phyloP scores from a whole-genome alignment of 2,888 invertebrate genomes.

The Cheilosia impressa region DNA sequence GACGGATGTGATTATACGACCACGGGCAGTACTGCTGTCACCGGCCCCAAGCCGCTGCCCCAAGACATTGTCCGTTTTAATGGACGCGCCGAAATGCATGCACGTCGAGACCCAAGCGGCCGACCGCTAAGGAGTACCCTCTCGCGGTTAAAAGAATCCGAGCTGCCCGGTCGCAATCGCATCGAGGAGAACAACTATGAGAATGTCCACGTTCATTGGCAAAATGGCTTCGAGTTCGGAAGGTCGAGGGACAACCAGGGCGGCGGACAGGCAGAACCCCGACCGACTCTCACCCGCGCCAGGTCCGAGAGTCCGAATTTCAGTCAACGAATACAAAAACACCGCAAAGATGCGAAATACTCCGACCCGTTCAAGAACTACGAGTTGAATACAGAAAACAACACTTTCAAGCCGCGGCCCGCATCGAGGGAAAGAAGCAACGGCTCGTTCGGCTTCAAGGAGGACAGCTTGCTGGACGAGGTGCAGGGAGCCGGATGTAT shows the following conservation, averaged over 20 bases:
- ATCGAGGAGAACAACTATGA: constrained; percentile 83
- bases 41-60: constrained; percentile 80
- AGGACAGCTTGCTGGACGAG: constrained; percentile 50
- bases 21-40: constrained; percentile 78
- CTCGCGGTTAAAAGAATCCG: constrained; percentile 80
- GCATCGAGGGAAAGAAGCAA: constrained; percentile 45
- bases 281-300: constrained; percentile 80
- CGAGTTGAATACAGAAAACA: constrained; percentile 82
- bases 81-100: constrained; percentile 79
- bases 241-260: constrained; percentile 80
- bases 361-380: constrained; percentile 82
- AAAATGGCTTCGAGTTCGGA: constrained; percentile 83
- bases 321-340: constrained; percentile 77
- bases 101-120: constrained; percentile 78
- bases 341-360: constrained; percentile 77
- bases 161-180: constrained; percentile 77
- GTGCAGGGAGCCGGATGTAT: constrained; percentile 29
- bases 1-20: constrained; percentile 81
- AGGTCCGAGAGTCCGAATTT: constrained; percentile 83
- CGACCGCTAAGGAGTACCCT: constrained; percentile 81
- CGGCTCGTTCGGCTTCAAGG: constrained; percentile 48
- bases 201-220: constrained; percentile 83
- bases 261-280: constrained; percentile 71
- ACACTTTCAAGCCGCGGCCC: constrained; percentile 80
- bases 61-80: constrained; percentile 83